These are phyloP conservation scores for Melolontha melolontha DNA, from an alignment of 2,888 invertebrate species.

Conservation along the genomic window DNA sequence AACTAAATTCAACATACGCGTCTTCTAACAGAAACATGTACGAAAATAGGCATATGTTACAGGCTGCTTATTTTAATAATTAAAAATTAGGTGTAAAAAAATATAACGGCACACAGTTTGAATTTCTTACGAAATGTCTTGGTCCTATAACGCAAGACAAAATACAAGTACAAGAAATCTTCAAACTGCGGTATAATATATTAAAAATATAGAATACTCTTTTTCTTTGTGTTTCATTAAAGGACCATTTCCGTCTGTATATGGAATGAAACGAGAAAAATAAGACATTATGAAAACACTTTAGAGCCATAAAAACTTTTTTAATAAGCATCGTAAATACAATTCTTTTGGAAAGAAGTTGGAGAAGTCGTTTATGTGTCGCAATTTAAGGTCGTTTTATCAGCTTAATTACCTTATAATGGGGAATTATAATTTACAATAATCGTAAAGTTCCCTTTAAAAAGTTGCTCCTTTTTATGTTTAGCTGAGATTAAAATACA, in stretches of 20 bases:
- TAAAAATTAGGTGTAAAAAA: too few relatives aligned
- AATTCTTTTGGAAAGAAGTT: neutral
- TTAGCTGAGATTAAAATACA: neutral
- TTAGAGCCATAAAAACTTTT: constrained; percentile 3
- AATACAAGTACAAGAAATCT: too few relatives aligned
- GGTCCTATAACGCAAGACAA: too few relatives aligned
- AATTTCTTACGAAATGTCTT: too few relatives aligned
- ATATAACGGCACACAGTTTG: too few relatives aligned
- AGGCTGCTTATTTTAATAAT: too few relatives aligned
- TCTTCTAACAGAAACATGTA: too few relatives aligned
- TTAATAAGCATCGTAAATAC: constrained; percentile 1
- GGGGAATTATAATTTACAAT: constrained; percentile 5
- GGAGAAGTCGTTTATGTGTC: neutral
- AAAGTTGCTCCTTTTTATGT: neutral
- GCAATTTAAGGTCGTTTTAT: constrained; percentile 9
- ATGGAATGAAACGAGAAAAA: neutral
- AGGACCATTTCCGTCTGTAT: neutral
- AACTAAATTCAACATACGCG: too few relatives aligned
- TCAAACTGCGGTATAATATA: too few relatives aligned
- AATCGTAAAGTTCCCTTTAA: constrained; percentile 1
- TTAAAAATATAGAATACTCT: too few relatives aligned
- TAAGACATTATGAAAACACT: neutral
- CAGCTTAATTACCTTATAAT: constrained; percentile 10
- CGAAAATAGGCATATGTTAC: too few relatives aligned
- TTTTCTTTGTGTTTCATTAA: too few relatives aligned